A percentile compares a stretch with the other conserved stretches of the same genome.
Evolutionary conservation across 2,113 vertebrate genomes (phyloP).

Genomic region (Tauraco erythrolophus): DNA sequence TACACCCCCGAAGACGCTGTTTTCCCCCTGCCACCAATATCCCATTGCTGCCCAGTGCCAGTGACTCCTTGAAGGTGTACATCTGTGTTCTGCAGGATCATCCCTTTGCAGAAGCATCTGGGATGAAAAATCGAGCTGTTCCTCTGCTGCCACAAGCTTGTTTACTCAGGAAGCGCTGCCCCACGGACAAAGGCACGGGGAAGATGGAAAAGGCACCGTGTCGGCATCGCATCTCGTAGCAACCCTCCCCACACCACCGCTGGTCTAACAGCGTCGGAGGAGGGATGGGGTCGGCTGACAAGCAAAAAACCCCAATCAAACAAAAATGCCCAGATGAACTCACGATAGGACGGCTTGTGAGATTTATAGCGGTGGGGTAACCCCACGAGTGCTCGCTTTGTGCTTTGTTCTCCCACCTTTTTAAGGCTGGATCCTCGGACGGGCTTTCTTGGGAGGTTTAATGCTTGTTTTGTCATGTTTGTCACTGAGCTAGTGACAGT

Average conservation of each 20-base stretch:
- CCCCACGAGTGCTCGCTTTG: fast-evolving
- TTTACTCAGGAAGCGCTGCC: not conserved
- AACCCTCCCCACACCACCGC: not conserved
- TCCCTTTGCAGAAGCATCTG: not conserved
- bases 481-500: not conserved
- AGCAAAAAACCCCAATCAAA: not conserved
- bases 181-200: not conserved
- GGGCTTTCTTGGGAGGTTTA: not conserved
- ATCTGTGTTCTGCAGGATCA: fast-evolving
- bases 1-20: fast-evolving
- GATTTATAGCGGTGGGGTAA: not conserved
- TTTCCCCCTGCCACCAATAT: not conserved
- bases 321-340: not conserved
- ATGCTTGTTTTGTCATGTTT: not conserved
- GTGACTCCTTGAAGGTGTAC: fast-evolving
- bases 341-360: fast-evolving
- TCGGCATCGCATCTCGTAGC: not conserved
- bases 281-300: not conserved
- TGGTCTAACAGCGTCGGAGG: fast-evolving
- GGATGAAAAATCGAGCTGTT: not conserved
- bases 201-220: not conserved
- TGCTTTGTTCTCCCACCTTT: not conserved
- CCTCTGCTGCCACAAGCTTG: not conserved
- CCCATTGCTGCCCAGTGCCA: fast-evolving
- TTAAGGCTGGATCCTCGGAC: not conserved